Conservation (phyloP, 2,797 vertebrate species). For the Rhabdophis nuchalis region DNA sequence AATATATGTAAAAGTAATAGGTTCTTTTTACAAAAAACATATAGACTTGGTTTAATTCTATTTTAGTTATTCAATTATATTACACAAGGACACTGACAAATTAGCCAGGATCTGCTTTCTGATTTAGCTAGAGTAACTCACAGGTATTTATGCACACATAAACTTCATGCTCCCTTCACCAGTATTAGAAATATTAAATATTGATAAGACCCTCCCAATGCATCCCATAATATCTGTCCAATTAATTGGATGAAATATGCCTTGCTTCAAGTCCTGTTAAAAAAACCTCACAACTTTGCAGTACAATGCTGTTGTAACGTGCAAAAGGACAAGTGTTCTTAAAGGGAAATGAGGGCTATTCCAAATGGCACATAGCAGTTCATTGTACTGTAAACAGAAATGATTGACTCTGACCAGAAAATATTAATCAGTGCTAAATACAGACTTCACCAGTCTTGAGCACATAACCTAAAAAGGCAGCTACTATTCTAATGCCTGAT, state of each 20-base stretch:
- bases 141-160: background rate
- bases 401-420: background rate
- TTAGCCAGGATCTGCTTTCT: background rate
- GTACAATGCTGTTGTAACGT: background rate
- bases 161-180: background rate
- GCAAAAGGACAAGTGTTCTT: background rate
- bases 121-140: background rate
- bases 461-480: conserved; percentile 59
- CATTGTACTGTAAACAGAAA: conserved; percentile 3
- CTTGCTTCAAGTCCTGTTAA: background rate
- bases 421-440: background rate
- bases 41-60: background rate
- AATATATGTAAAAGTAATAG: background rate
- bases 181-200: background rate
- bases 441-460: conserved; percentile 12
- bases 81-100: background rate
- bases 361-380: background rate
- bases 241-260: background rate
- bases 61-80: background rate
- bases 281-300: background rate
- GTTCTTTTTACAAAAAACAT: background rate
- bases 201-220: background rate
- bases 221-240: background rate
- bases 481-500: conserved; percentile 6
- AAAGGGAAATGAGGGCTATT: background rate